Evolutionary conservation across 2,888 invertebrate species (phyloP), one percentile per base, ranked within the genome.

Genomic region (Anodontia alba): DNA sequence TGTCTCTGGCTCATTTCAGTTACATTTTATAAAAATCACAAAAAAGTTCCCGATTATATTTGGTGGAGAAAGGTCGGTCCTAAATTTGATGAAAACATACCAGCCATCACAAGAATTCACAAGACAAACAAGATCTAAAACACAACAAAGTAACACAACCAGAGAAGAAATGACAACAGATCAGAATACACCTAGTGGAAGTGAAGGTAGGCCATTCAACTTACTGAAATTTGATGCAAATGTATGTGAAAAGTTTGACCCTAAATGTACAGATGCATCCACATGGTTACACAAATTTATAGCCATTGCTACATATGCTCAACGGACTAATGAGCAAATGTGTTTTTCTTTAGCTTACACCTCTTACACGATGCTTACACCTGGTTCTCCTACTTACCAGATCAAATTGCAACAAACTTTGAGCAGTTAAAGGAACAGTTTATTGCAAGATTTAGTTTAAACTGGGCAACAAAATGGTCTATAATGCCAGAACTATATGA

Each of bases 201-300:
- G 7, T 7, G 57, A 57, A 57, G 57, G 29, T 26, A 57, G 57
- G 57, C 57, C 57, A 57, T 51, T 51, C 23, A 3, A 57, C 3
- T 57, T 57, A 5, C 29, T 57, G 5, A 57, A 57, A 57, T 26
- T 57, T 26, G 57, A 57, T 7, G 7, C 57, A 57, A 29, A 49
- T 49, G 20, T 57, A 29, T 57, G 57, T 57, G 57, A 57, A 57
- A 57, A 57, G 29, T 57, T 57, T 20, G 57, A 57, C 57, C 23
- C 57, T 10, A 26, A 26, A 26, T 5, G 10, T 26, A 10, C 57
- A 29, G 57, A 57, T 57, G 57, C 57, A 29, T 7, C 5, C 29
- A 10, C 23, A 10, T 57, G 57, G 57, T 29, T 57, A 26, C 57
- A 57, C 29, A 57, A 26, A 26, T 57, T 26, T 26, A 8, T 57